Percentiles rank a stretch among this genome's conserved stretches.
Conservation (phyloP, 2,797 vertebrate genomes). For the Sebastes baramenuke region DNA sequence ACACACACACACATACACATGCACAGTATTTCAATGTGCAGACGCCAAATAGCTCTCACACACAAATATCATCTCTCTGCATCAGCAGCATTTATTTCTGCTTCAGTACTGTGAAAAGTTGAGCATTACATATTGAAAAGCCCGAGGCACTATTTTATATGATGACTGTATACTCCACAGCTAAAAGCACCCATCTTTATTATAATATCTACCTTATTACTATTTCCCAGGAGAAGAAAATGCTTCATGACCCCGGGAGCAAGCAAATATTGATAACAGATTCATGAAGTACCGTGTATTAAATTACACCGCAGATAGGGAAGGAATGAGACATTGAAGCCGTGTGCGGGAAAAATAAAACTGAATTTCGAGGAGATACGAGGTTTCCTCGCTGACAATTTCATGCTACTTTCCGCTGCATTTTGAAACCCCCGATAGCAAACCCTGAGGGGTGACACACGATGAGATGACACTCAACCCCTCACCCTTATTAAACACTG, state of each 20-base stretch:
- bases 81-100: slow-evolving; percentile 52
- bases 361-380: background rate
- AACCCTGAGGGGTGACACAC: slow-evolving; percentile 38
- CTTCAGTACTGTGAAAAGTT: slow-evolving; percentile 37
- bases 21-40: slow-evolving; percentile 15
- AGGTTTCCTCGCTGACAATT: background rate
- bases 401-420: background rate
- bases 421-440: slow-evolving; percentile 10
- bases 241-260: background rate
- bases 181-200: slow-evolving; percentile 8
- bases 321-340: background rate
- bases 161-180: background rate
- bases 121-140: slow-evolving; percentile 13
- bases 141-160: slow-evolving; percentile 21
- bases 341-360: background rate
- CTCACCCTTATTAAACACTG: slow-evolving; percentile 28
- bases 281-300: background rate
- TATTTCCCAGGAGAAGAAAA: slow-evolving; percentile 5
- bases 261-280: slow-evolving; percentile 18
- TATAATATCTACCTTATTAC: slow-evolving; percentile 15
- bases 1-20: slow-evolving; percentile 1
- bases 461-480: slow-evolving; percentile 3
- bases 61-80: slow-evolving; percentile 23
- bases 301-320: background rate
- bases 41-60: background rate